Evolutionary conservation across 2,888 invertebrate species (phyloP).

Genomic region (Pollenia angustigena): DNA sequence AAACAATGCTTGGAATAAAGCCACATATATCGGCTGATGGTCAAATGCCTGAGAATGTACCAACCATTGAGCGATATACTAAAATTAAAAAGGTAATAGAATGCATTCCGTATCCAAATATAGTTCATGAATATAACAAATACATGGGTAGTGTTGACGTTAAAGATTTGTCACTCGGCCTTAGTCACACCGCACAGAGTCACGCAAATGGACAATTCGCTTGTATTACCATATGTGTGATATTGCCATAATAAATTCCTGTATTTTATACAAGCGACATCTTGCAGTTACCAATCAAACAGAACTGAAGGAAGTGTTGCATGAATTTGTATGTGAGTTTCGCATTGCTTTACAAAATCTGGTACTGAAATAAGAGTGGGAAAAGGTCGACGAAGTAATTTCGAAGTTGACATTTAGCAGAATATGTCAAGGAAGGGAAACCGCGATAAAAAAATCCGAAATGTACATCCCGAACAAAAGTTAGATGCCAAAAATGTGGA

Average conservation of each 20-base stretch:
- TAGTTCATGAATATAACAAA: too few species aligned
- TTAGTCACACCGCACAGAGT: too few species aligned
- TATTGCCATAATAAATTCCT: background rate
- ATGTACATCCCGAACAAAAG: conserved; percentile 57
- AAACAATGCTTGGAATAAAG: conserved; percentile 48
- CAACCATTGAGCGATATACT: background rate
- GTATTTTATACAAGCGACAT: conserved; percentile 38
- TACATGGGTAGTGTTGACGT: too few species aligned
- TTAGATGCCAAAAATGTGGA: conserved; percentile 27
- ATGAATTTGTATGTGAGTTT: conserved; percentile 48
- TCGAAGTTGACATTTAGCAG: conserved; percentile 56
- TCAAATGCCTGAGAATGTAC: conserved; percentile 6
- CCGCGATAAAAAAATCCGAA: conserved; percentile 60
- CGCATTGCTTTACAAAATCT: conserved; percentile 52
- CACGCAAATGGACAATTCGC: too few species aligned
- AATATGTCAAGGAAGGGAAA: conserved; percentile 36
- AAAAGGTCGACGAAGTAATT: conserved; percentile 57
- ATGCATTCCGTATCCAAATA: too few species aligned
- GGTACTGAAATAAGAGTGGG: conserved; percentile 53
- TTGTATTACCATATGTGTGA: too few species aligned
- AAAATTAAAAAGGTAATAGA: too few species aligned
- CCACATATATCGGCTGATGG: conserved; percentile 37
- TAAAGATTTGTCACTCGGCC: too few species aligned
- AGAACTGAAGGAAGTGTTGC: conserved; percentile 10
- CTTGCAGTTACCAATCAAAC: background rate